Conservation (phyloP, 2,113 vertebrate genomes). For the Tyto alba region DNA sequence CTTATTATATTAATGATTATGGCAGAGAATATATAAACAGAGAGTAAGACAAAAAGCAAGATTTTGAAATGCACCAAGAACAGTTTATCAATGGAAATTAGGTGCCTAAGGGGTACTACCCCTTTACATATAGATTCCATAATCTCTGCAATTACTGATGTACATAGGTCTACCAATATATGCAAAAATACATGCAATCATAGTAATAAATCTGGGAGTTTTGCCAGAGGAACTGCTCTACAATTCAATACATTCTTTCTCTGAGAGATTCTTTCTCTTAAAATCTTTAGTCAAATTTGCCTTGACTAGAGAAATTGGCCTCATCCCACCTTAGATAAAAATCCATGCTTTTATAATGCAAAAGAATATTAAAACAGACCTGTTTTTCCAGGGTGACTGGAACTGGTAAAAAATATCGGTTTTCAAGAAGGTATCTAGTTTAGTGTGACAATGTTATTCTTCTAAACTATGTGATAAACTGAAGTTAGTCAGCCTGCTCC, state of each 20-base stretch:
- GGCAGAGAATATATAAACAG: not conserved
- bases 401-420: not conserved
- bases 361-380: not conserved
- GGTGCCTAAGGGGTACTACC: not conserved
- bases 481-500: not conserved
- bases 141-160: not conserved
- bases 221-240: not conserved
- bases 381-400: not conserved
- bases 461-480: not conserved
- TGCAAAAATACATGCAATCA: not conserved
- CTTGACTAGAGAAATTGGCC: not conserved
- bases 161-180: not conserved
- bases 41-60: not conserved
- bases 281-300: not conserved
- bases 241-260: not conserved
- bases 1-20: not conserved
- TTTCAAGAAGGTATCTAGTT: not conserved
- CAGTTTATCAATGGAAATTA: not conserved
- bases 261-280: not conserved
- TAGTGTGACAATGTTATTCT: not conserved
- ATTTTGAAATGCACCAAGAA: not conserved
- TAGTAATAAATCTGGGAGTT: not conserved
- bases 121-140: not conserved
- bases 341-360: not conserved
- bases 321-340: fast-evolving